These are phyloP conservation scores for Labroides dimidiatus DNA, from an alignment of 2,797 vertebrate genomes.

Conservation along the genomic window DNA sequence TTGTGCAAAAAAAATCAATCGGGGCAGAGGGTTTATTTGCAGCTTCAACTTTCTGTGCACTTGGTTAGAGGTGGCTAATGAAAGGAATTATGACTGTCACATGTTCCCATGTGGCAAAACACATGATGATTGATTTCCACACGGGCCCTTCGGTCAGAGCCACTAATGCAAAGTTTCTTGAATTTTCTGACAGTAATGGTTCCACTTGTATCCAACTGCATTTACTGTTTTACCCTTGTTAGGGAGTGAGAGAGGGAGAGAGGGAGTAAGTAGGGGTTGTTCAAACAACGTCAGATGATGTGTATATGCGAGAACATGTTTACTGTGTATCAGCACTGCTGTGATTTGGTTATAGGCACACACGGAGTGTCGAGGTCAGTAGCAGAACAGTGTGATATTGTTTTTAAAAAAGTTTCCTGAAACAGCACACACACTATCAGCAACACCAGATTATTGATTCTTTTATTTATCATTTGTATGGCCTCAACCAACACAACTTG, in stretches of 20 bases:
- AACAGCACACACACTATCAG: no score
- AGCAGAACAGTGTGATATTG: no score
- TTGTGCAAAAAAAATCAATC: slow-evolving; percentile 56
- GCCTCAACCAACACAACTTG: no score
- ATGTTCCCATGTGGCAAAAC: slow-evolving; percentile 5
- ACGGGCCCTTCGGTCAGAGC: background rate
- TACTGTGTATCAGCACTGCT: no score
- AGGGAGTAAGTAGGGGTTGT: background rate
- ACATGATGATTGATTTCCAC: background rate
- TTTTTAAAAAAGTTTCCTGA: no score
- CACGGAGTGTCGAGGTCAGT: no score
- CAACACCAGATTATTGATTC: no score
- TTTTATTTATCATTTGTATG: no score
- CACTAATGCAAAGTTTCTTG: background rate
- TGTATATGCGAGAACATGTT: background rate
- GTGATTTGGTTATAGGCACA: no score
- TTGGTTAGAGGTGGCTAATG: slow-evolving; percentile 36
- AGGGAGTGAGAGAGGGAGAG: background rate
- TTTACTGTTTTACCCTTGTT: background rate
- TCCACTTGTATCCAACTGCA: background rate
- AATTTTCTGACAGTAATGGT: background rate
- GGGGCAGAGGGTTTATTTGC: slow-evolving; percentile 30
- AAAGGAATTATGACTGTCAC: slow-evolving; percentile 19
- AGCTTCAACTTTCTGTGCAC: slow-evolving; percentile 32
- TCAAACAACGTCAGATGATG: background rate